Evolutionary conservation across 2,888 invertebrate genomes (phyloP).

Genomic region (Cataglyphis albicans): DNA sequence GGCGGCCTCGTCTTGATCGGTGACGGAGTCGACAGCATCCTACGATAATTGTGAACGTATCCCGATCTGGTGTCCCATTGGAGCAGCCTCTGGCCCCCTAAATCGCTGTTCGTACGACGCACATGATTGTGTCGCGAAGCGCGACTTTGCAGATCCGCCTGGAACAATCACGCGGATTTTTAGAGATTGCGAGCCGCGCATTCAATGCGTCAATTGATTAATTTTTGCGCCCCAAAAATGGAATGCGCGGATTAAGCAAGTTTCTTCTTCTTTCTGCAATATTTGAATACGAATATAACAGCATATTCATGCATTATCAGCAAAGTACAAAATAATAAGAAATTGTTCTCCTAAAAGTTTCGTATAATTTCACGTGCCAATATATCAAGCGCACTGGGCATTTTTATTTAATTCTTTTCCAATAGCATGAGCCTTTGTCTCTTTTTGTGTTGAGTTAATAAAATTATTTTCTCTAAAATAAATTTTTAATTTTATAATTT

Average conservation of each 20-base stretch:
- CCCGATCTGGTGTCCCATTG: slow-evolving; percentile 87
- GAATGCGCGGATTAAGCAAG: neutral
- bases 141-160: slow-evolving; percentile 88
- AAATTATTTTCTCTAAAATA: neutral
- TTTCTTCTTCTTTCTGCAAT: neutral
- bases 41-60: slow-evolving; percentile 85
- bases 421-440: neutral
- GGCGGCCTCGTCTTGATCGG: slow-evolving; percentile 86
- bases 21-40: slow-evolving; percentile 87
- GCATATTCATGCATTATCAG: neutral
- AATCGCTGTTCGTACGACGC: slow-evolving; percentile 88
- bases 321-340: neutral
- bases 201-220: neutral
- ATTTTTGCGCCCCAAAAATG: neutral
- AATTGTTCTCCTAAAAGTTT: neutral
- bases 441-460: neutral
- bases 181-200: neutral
- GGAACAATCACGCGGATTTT: slow-evolving; percentile 66
- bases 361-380: neutral
- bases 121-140: slow-evolving; percentile 86
- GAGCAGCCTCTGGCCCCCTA: slow-evolving; percentile 87
- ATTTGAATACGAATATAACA: neutral
- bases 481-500: neutral
- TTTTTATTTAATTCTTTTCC: slow-evolving; percentile 1
- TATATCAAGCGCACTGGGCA: neutral